These are phyloP conservation scores for Choreutis nemorana DNA, from an alignment of 2,888 invertebrate genomes.

Conservation along the genomic window DNA sequence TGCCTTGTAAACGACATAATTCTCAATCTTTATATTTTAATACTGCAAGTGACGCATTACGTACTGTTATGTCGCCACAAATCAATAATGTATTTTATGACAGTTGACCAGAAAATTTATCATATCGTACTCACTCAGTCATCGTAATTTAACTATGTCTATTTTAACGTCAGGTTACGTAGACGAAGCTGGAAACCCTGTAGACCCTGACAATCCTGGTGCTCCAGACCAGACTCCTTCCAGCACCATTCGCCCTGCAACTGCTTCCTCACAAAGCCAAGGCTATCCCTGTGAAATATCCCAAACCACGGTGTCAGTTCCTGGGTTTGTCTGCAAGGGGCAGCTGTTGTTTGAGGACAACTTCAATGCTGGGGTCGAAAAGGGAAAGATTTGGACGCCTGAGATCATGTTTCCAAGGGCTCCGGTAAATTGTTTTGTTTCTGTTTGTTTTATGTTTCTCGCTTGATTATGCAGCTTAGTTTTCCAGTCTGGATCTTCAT, in stretches of 20 bases:
- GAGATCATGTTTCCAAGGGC: conserved; percentile 66
- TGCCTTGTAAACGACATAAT: no score
- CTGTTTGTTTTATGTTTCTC: no score
- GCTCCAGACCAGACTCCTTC: conserved; percentile 4
- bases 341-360: conserved; percentile 71
- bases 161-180: conserved; percentile 28
- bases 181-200: conserved; percentile 33
- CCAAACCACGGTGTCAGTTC: conserved; percentile 29
- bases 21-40: no score
- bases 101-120: no score
- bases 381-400: conserved; percentile 62
- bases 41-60: no score
- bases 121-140: no score
- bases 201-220: conserved; percentile 7
- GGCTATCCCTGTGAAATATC: conserved; percentile 39
- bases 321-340: conserved; percentile 58
- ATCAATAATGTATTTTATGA: no score
- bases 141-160: no score
- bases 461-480: no score
- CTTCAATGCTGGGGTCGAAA: conserved; percentile 48
- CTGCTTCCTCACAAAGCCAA: conserved; percentile 13
- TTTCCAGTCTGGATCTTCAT: no score
- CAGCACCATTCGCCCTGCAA: no score
- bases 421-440: conserved; percentile 61
- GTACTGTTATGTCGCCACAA: no score